A percentile compares a stretch with the other conserved stretches of the same genome.
Evolutionary conservation across 2,888 invertebrate genomes (phyloP).

Genomic region (Steinernema hermaphroditum): DNA sequence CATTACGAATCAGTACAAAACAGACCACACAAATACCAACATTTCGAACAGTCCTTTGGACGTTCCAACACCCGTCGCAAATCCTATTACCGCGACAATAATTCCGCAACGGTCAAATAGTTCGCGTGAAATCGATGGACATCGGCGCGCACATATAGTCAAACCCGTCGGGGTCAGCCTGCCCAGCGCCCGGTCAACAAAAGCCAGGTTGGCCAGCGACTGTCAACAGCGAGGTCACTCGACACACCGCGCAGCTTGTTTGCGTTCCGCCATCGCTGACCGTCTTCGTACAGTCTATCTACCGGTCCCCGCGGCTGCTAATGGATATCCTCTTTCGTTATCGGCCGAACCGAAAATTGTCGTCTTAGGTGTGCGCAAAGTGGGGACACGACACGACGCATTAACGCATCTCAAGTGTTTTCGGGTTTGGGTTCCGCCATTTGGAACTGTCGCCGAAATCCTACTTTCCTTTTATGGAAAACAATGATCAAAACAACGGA

Average conservation of each 20-base stretch:
- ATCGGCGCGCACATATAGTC: neutral
- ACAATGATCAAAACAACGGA: too few relatives aligned
- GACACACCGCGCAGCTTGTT: conserved; percentile 8
- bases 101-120: conserved; percentile 17
- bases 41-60: neutral
- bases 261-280: neutral
- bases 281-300: neutral
- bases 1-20: too few relatives aligned
- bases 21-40: neutral
- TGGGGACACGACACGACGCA: neutral
- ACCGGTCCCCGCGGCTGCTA: conserved; percentile 15
- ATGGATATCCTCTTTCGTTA: conserved; percentile 17
- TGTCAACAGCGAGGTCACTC: conserved; percentile 18
- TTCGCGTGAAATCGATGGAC: conserved; percentile 17
- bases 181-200: neutral
- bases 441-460: too few relatives aligned
- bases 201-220: neutral
- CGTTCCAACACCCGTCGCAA: neutral
- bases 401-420: conserved; percentile 5
- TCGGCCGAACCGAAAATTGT: neutral
- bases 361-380: too few relatives aligned
- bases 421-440: too few relatives aligned
- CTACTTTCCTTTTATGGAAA: too few relatives aligned
- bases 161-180: neutral
- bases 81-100: conserved; percentile 11